Evolutionary conservation across 2,113 vertebrate genomes (phyloP), one percentile per base, ranked within the genome.

Genomic region (Neogobius melanostomus): DNA sequence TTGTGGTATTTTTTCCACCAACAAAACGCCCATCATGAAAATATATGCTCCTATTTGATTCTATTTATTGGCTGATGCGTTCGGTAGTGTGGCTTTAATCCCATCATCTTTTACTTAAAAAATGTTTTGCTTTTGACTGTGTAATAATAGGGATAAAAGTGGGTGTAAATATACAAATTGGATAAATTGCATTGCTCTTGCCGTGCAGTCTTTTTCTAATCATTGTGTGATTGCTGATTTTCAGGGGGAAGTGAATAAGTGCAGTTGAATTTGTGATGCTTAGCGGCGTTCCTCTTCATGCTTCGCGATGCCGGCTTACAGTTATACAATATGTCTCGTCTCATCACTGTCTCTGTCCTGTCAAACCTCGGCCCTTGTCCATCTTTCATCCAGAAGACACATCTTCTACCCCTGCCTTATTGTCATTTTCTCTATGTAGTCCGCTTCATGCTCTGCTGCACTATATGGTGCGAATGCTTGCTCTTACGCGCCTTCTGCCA

Each of bases 281-380:
- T 48, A 76, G 47, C 44, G 47, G 66, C 79, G 83, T 77, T 81
- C 76, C 70, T 62, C 67, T 71, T 78, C 70, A 74, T 77, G 65
- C 64, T 57, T 49, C 47, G 68, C 77, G 57, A 71, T 70, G 84
- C 82, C 86, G 71, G 60, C 52, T 57, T 77, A 80, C 62, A 60
- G 72, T 61, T 64, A 70, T 48, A 7, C 51, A 52, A 11, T 47
- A 16, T 46, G 16, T 47, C 45, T 21, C 21, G 28, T 43, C 42
- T 12, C 61, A 21, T 44, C 50, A 5, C 53, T 56, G 66, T 73
- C 62, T 49, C 63, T 50, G 59, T 66, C 47, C 16, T 52, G 43
- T 69, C 56, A 66, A 57, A 60, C 28, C 60, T 45, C 76, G 9
- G 45, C 46, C 28, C 36, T 59, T 14, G 28, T 61, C 60, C 14